These are phyloP conservation scores for Electrophaes corylata DNA, from an alignment of 2,888 invertebrate species.

Conservation along the genomic window DNA sequence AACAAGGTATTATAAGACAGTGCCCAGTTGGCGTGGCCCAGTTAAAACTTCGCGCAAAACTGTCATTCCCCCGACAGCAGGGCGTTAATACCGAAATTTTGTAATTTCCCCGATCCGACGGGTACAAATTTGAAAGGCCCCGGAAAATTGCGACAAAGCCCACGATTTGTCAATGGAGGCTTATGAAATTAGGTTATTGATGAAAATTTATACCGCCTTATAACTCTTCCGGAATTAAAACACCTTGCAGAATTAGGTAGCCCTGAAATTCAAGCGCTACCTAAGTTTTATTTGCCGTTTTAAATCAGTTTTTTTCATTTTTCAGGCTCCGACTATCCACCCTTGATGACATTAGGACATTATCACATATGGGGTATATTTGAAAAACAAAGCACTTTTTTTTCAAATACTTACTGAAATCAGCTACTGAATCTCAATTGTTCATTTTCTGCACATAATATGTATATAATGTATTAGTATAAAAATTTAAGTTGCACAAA, in stretches of 20 bases:
- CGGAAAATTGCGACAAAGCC: constrained; percentile 28
- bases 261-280: neutral
- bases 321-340: too few species aligned
- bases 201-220: constrained; percentile 25
- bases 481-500: too few species aligned
- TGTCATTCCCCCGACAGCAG: constrained; percentile 22
- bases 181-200: constrained; percentile 44
- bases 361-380: too few species aligned
- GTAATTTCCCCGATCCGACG: constrained; percentile 24
- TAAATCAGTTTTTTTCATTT: too few species aligned
- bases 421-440: too few species aligned
- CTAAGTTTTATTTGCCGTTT: neutral
- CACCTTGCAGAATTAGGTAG: neutral
- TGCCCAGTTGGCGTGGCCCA: neutral
- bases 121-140: constrained; percentile 8
- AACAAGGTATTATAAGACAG: neutral
- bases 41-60: constrained; percentile 25
- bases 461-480: too few species aligned
- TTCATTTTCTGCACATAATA: too few species aligned
- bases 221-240: constrained; percentile 18
- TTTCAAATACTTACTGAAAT: too few species aligned
- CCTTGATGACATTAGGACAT: too few species aligned
- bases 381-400: too few species aligned
- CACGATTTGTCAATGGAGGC: constrained; percentile 39
- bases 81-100: constrained; percentile 37